Evolutionary conservation across 2,888 invertebrate genomes (phyloP).

Genomic region (Caenorhabditis doughertyi): DNA sequence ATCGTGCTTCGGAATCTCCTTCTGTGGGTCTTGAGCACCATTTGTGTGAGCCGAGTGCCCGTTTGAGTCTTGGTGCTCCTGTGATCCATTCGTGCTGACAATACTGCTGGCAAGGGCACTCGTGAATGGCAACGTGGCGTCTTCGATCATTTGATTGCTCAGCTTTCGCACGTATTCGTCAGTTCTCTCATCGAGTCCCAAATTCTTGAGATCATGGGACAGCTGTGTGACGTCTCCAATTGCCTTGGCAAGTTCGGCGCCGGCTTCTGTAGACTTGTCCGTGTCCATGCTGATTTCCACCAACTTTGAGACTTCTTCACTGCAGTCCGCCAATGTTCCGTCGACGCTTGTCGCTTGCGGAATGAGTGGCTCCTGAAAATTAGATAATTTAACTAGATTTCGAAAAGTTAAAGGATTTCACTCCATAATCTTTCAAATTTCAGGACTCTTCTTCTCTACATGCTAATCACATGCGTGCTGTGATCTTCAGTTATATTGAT

Average conservation of each 20-base stretch:
- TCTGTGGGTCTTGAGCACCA: neutral
- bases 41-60: neutral
- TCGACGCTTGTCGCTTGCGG: conserved; percentile 49
- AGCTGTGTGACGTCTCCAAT: conserved; percentile 42
- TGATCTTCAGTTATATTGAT: neutral
- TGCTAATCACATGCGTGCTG: no score
- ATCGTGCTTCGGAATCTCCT: conserved; percentile 43
- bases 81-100: conserved; percentile 17
- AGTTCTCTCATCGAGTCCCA: conserved; percentile 40
- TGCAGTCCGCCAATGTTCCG: conserved; percentile 55
- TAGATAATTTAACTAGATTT: neutral
- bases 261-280: conserved; percentile 35
- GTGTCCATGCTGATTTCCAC: conserved; percentile 61
- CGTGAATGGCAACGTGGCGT: conserved; percentile 51
- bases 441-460: neutral
- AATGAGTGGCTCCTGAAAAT: conserved; percentile 53
- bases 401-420: neutral
- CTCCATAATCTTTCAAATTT: neutral
- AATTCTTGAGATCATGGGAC: conserved; percentile 1
- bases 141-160: conserved; percentile 56
- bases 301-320: conserved; percentile 46
- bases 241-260: neutral
- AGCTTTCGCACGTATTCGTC: conserved; percentile 43
- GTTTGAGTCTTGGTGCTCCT: conserved; percentile 12
- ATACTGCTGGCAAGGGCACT: conserved; percentile 52